Evolutionary conservation across 2,888 invertebrate genomes (phyloP), one percentile per base, ranked within the genome.

Genomic region (Drosophila putrida): DNA sequence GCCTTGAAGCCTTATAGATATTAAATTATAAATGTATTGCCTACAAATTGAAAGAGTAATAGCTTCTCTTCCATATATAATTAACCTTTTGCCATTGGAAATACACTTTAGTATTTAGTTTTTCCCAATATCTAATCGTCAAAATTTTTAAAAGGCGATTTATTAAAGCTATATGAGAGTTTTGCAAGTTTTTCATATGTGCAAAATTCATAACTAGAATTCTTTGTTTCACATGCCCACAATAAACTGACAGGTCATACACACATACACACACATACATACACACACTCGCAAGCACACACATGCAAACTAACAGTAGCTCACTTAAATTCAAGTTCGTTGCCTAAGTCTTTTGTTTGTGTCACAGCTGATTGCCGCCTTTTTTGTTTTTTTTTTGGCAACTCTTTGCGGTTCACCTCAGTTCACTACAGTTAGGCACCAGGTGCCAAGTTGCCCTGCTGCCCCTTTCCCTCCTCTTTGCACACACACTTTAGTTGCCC

Each of bases 331-430:
- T 76, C 84, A 88, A 88, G 84, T 84, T 84, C 79, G 79, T 83
- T 84, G 84, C 84, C 79, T 74, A 88, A 84, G 89, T 84, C 87
- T 78, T 83, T 87, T 83, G 89, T 79, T 78, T 80, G 50, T 50
- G 57, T 53, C 54, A 69, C 69, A 64, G 74, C 78, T 78, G 69
- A 78, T 78, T 69, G 74, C 50, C 58, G 58, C 57, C 53, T 55
- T 35, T 11, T 8, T 33, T 28, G 39, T 20, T 46, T 60, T 59
- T 35, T 43, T 74, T 73, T 64, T 41, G 41, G 31, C 47, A 47
- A 51, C 57, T 51, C 43, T 65, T 49, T 71, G 66, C 69, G 75
- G 80, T 84, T 82, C 78, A 80, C 70, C 71, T 78, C 80, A 77
- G 86, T 80, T 83, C 65, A 83, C 71, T 73, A 83, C 88, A 88